Evolutionary conservation across 92 coral and sea anemone genomes (phyloP).

Genomic region (Metridium senile): DNA sequence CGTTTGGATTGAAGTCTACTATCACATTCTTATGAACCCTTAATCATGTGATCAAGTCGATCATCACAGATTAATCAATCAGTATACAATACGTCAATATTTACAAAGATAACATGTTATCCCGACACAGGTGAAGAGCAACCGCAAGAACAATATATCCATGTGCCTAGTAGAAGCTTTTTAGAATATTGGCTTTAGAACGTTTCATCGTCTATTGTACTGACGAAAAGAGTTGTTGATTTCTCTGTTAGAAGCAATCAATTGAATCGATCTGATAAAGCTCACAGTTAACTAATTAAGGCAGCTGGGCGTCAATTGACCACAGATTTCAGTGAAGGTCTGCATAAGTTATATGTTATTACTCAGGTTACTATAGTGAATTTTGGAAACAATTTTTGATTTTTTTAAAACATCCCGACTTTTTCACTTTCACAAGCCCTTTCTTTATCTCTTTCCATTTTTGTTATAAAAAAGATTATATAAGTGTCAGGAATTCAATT

Average conservation of each 20-base stretch:
- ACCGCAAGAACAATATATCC: neutral
- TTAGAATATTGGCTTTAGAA: neutral
- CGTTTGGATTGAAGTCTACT: too few relatives aligned
- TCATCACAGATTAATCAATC: neutral
- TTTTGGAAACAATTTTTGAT: too few relatives aligned
- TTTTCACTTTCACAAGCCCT: too few relatives aligned
- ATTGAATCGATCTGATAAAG: neutral
- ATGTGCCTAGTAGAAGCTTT: neutral
- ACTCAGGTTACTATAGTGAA: too few relatives aligned
- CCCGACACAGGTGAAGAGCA: neutral
- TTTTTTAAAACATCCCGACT: too few relatives aligned
- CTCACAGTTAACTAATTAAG: neutral
- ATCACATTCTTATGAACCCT: too few relatives aligned
- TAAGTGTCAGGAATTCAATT: too few relatives aligned
- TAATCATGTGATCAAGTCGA: neutral
- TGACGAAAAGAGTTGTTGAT: neutral
- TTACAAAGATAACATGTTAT: neutral
- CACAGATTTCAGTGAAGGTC: neutral
- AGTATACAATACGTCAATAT: neutral
- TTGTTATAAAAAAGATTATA: too few relatives aligned
- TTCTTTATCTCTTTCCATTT: too few relatives aligned
- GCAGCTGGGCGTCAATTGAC: neutral
- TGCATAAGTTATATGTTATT: too few relatives aligned
- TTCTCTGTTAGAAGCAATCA: neutral
- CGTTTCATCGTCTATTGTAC: neutral